Evolutionary conservation across 2,113 vertebrate genomes (phyloP).

Genomic region (Fulica atra): DNA sequence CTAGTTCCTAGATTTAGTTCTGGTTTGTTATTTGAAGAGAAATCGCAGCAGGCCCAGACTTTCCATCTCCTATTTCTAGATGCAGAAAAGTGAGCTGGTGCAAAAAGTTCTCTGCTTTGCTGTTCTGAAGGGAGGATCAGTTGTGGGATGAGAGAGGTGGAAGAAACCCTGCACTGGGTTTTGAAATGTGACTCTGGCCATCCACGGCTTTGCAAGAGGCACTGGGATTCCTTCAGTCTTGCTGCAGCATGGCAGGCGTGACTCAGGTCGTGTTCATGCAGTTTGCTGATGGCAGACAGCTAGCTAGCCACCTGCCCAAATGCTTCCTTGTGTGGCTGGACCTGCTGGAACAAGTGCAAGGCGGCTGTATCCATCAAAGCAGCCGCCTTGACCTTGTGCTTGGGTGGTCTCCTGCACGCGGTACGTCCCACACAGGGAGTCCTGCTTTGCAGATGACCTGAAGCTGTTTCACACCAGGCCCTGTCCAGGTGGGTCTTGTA

Average conservation of each 20-base stretch:
- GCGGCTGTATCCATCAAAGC: not conserved
- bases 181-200: not conserved
- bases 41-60: not conserved
- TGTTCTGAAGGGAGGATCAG: not conserved
- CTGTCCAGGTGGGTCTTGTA: not conserved
- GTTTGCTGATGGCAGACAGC: not conserved
- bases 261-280: not conserved
- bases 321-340: not conserved
- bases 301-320: not conserved
- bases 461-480: not conserved
- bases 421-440: fast-evolving
- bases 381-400: not conserved
- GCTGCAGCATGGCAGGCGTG: not conserved
- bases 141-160: not conserved
- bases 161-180: fast-evolving
- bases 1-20: not conserved
- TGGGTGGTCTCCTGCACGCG: not conserved
- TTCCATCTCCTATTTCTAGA: not conserved
- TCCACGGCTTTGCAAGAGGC: not conserved
- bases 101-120: not conserved
- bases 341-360: not conserved
- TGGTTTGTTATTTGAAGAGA: not conserved
- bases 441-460: not conserved
- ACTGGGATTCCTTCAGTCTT: not conserved
- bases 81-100: not conserved